Conservation (phyloP, 2,113 vertebrate genomes). For the Plectropomus leopardus region DNA sequence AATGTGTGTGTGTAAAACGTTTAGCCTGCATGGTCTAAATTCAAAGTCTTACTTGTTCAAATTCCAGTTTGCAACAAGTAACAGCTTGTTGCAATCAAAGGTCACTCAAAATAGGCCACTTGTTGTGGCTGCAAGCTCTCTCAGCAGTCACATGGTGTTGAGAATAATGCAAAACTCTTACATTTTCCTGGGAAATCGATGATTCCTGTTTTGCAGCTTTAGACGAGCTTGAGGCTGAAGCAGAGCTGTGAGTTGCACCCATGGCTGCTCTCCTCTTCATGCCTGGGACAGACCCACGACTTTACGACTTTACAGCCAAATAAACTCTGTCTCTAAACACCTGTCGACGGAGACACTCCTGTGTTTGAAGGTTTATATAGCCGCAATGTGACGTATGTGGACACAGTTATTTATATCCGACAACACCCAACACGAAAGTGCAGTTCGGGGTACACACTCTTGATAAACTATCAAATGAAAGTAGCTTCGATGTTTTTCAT, state of each 20-base stretch:
- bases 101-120: not conserved
- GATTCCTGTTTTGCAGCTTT: not conserved
- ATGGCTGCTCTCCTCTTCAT: constrained; percentile 56
- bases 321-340: accelerated
- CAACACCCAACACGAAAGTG: constrained; percentile 22
- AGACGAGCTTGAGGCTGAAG: not conserved
- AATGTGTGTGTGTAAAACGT: not conserved
- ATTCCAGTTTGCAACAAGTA: not conserved
- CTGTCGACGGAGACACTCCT: accelerated
- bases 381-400: not conserved
- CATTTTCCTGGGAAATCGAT: not conserved
- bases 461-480: not conserved
- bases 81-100: not conserved
- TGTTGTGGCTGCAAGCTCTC: not conserved
- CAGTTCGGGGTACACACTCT: no score
- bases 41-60: not conserved
- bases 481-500: not conserved
- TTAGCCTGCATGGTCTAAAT: not conserved
- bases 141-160: no score
- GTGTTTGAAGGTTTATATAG: not conserved
- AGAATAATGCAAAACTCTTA: not conserved
- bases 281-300: not conserved
- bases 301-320: not conserved
- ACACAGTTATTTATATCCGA: no score
- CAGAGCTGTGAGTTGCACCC: constrained; percentile 42